Conservation (phyloP, 2,888 invertebrate genomes). For the Drosophila subquinaria region DNA sequence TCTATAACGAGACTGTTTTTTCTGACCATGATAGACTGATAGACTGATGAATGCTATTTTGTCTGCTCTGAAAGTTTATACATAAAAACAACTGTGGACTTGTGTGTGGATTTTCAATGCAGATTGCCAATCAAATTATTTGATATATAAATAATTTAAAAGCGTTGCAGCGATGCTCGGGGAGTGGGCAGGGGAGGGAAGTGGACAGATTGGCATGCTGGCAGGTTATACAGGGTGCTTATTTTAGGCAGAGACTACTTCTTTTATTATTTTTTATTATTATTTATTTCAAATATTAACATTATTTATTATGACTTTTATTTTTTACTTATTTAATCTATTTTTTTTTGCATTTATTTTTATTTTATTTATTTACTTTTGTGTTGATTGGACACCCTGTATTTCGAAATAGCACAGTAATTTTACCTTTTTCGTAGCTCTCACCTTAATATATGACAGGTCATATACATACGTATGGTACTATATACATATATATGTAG, state of each 20-base stretch:
- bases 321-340: too few species aligned
- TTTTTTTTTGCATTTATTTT: too few species aligned
- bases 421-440: constrained; percentile 51
- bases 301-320: too few species aligned
- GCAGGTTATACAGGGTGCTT: constrained; percentile 21
- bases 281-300: too few species aligned
- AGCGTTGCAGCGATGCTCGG: constrained; percentile 45
- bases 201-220: constrained; percentile 16
- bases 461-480: constrained; percentile 11
- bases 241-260: background rate
- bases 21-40: constrained; percentile 5
- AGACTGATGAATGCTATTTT: constrained; percentile 18
- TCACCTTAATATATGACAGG: constrained; percentile 58
- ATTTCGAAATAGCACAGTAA: constrained; percentile 22
- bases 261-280: too few species aligned
- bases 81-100: background rate
- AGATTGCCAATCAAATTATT: constrained; percentile 78
- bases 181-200: background rate
- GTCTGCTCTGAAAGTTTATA: background rate
- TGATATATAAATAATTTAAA: constrained; percentile 71
- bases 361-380: too few species aligned
- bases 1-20: constrained; percentile 4
- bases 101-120: constrained; percentile 32
- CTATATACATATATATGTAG: background rate
- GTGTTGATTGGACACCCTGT: constrained; percentile 40